Conservation (phyloP, 2,797 vertebrate species). For the Onychomys leucogaster region DNA sequence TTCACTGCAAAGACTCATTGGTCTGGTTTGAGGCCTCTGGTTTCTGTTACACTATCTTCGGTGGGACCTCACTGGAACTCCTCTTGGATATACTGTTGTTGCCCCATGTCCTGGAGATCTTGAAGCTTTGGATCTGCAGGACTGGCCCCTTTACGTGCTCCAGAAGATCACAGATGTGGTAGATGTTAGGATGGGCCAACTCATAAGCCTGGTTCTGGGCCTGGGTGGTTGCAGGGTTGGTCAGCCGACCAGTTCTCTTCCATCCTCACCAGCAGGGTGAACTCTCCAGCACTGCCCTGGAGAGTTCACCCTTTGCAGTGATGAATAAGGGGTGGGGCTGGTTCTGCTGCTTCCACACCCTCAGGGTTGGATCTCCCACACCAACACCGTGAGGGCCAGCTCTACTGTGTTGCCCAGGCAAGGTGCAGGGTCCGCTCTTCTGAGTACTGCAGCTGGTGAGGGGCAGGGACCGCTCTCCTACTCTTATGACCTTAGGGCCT, state of each 20-base stretch:
- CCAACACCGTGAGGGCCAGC: not conserved
- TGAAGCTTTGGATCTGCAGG: not conserved
- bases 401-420: not conserved
- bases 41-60: not conserved
- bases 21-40: not conserved
- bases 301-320: not conserved
- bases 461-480: not conserved
- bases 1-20: not conserved
- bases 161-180: not conserved
- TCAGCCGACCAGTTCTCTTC: not conserved
- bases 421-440: not conserved
- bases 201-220: not conserved
- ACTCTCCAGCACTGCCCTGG: not conserved
- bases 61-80: not conserved
- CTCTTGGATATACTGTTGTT: not conserved
- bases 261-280: not conserved
- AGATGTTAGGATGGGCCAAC: not conserved
- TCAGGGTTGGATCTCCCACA: not conserved
- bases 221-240: not conserved
- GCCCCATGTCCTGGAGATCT: not conserved
- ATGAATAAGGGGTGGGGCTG: not conserved
- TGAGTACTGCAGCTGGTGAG: not conserved
- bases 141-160: not conserved
- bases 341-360: not conserved
- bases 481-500: not conserved